A percentile compares a stretch with the other conserved stretches of the same genome.
Evolutionary conservation across 2,113 vertebrate genomes (phyloP).

Genomic region (Hippocampus mohnikei): DNA sequence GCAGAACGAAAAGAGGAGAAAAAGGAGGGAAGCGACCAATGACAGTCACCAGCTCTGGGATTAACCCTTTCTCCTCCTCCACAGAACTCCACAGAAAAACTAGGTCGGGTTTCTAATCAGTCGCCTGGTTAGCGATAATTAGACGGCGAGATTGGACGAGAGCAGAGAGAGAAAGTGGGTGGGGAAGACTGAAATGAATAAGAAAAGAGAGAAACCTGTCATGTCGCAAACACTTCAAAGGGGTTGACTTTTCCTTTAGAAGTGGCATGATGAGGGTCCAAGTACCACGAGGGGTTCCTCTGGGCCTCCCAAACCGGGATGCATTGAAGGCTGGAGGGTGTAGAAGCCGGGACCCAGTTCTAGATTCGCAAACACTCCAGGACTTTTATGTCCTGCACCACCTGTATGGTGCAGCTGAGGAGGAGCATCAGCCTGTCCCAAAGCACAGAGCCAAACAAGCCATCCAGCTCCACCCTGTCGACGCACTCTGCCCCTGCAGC

Average conservation of each 20-base stretch:
- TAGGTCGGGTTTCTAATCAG: conserved; percentile 82
- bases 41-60: conserved; percentile 76
- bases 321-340: conserved; percentile 24
- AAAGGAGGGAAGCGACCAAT: conserved; percentile 74
- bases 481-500: conserved; percentile 41
- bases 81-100: conserved; percentile 58
- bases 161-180: conserved; percentile 69
- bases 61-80: conserved; percentile 76
- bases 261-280: conserved; percentile 70
- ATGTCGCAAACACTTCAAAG: conserved; percentile 79
- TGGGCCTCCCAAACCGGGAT: conserved; percentile 44
- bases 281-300: conserved; percentile 63
- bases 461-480: conserved; percentile 48
- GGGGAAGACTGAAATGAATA: conserved; percentile 73
- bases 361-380: conserved; percentile 16
- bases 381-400: conserved; percentile 42
- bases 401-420: conserved; percentile 57
- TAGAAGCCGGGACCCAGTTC: conserved; percentile 48
- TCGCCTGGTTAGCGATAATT: conserved; percentile 81
- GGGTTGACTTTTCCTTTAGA: conserved; percentile 68
- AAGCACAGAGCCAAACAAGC: conserved; percentile 58
- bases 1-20: conserved; percentile 62
- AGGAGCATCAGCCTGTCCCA: conserved; percentile 47
- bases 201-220: conserved; percentile 76
- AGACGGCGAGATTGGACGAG: conserved; percentile 72